Percentiles rank a stretch among this genome's conserved stretches.
Evolutionary conservation across 2,797 vertebrate species (phyloP).

Genomic region (Phylloscopus collybita): DNA sequence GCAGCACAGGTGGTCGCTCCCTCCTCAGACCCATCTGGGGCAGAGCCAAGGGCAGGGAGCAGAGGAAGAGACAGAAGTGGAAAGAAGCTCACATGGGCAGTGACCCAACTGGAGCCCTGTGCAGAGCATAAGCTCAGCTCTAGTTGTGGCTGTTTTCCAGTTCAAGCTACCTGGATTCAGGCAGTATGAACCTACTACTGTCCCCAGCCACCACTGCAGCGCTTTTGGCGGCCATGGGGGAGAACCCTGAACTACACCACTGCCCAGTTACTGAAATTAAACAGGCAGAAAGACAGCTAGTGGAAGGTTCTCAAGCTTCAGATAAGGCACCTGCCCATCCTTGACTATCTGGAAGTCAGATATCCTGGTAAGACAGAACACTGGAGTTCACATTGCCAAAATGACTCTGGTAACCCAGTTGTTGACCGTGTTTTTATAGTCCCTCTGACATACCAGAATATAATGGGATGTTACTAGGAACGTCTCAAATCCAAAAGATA

Average conservation of each 20-base stretch:
- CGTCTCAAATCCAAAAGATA: not conserved
- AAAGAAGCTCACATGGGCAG: not conserved
- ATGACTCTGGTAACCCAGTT: not conserved
- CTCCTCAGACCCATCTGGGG: not conserved
- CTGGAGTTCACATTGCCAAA: not conserved
- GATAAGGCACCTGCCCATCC: not conserved
- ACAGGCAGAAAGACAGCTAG: not conserved
- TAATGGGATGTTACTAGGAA: not conserved
- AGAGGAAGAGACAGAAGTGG: not conserved
- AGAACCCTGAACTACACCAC: not conserved
- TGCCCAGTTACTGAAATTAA: not conserved
- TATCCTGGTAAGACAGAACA: not conserved
- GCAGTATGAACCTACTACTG: not conserved
- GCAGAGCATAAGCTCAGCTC: not conserved
- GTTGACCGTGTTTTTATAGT: not conserved
- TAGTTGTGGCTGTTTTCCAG: not conserved
- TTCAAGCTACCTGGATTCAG: not conserved
- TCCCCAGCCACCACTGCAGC: accelerated
- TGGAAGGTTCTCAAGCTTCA: not conserved
- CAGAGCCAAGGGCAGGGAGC: not conserved
- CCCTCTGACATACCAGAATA: not conserved
- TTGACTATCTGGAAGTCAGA: not conserved
- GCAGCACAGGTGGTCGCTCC: not conserved
- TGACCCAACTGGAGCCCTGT: not conserved
- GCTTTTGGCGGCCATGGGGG: accelerated